phyloP scores from a whole-genome alignment of 2,888 invertebrate genomes.

The Heliconius charithonia region DNA sequence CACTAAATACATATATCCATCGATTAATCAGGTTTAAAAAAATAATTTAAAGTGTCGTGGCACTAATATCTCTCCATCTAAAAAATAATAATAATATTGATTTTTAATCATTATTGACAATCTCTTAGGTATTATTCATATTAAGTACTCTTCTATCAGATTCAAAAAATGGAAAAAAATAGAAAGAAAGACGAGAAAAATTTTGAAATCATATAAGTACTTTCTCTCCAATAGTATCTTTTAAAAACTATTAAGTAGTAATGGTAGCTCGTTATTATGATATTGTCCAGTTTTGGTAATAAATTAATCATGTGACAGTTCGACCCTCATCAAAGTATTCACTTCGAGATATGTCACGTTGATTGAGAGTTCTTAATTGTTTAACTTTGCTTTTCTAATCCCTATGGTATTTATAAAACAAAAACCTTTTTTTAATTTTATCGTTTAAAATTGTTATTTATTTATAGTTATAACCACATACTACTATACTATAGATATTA shows the following conservation, averaged over 20 bases:
- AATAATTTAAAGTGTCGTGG: no score
- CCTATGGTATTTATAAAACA: not conserved
- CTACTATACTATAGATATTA: no score
- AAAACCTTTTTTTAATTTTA: not conserved
- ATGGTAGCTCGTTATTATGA: constrained; percentile 28
- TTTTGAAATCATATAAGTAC: not conserved
- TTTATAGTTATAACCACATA: no score
- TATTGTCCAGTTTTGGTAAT: constrained; percentile 26
- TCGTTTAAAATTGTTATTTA: not conserved
- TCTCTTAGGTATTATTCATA: no score
- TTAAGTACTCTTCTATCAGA: no score
- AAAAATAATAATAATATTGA: no score
- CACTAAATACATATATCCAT: no score
- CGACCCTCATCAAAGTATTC: constrained; percentile 41
- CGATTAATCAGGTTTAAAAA: no score
- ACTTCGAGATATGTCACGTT: constrained; percentile 38
- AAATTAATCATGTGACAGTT: constrained; percentile 41
- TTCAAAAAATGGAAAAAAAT: no score
- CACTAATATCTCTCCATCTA: no score
- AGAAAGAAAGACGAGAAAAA: not conserved
- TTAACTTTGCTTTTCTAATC: constrained; percentile 25
- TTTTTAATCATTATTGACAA: no score
- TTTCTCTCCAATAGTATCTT: not conserved
- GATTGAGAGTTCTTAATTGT: constrained; percentile 41
- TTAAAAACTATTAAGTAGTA: not conserved